Conservation (phyloP, 2,888 invertebrate species). For the Camptogramma bilineatum region DNA sequence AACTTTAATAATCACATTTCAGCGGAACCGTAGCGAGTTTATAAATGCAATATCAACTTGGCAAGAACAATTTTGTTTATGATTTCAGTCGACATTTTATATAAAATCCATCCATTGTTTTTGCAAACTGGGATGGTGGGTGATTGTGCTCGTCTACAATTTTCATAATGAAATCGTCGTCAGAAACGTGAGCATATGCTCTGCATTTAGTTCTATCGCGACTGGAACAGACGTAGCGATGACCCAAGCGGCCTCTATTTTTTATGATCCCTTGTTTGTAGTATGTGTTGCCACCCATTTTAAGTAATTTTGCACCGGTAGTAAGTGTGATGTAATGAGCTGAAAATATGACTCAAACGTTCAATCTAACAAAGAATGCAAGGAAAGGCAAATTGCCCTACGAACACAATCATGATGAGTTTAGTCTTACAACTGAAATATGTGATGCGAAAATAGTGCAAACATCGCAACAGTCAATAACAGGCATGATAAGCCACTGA, state of each 20-base stretch:
- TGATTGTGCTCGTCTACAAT: conserved; percentile 17
- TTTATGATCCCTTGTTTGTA: conserved; percentile 3
- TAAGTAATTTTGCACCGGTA: conserved; percentile 12
- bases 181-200: conserved; percentile 22
- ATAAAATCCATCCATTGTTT: not conserved
- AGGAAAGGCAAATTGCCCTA: too few relatives aligned
- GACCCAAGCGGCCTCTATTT: not conserved
- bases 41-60: too few relatives aligned
- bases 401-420: too few relatives aligned
- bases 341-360: conserved; percentile 1
- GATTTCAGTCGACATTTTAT: not conserved
- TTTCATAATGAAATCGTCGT: conserved; percentile 18
- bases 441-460: too few relatives aligned
- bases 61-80: too few relatives aligned
- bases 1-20: too few relatives aligned
- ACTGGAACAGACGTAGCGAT: conserved; percentile 19
- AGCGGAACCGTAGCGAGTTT: too few relatives aligned
- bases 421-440: too few relatives aligned
- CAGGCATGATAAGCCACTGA: too few relatives aligned
- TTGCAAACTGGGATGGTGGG: not conserved
- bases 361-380: too few relatives aligned
- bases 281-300: conserved; percentile 10
- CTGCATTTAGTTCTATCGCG: conserved; percentile 20
- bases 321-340: conserved; percentile 5
- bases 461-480: too few relatives aligned